Evolutionary conservation across 1,140 invertebrate genomes (phyloP).

Genomic region (Myzus persicae): DNA sequence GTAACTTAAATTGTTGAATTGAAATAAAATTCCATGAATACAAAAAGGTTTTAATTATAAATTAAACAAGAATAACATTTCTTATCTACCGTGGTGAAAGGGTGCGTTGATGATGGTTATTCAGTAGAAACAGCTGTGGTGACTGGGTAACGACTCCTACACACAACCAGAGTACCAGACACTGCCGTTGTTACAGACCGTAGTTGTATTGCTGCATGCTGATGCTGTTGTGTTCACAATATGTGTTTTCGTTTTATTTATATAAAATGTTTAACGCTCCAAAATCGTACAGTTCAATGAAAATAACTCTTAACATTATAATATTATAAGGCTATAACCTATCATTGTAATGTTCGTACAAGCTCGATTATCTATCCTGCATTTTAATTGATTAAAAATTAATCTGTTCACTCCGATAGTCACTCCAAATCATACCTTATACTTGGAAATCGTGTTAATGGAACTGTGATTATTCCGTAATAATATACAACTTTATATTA

Average conservation of each 20-base stretch:
- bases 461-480: constrained; percentile 21
- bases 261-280: constrained; percentile 28
- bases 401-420: background rate
- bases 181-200: background rate
- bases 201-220: background rate
- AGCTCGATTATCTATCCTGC: background rate
- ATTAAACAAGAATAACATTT: constrained; percentile 45
- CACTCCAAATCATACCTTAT: background rate
- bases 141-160: constrained; percentile 42
- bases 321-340: too few species aligned
- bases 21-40: background rate
- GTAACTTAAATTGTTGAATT: background rate
- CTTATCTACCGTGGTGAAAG: constrained; percentile 20
- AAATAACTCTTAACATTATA: background rate
- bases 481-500: background rate
- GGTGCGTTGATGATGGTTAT: constrained; percentile 8
- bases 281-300: background rate
- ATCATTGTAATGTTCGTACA: background rate
- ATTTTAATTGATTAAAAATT: background rate
- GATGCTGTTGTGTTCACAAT: background rate
- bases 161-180: constrained; percentile 42
- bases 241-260: constrained; percentile 44
- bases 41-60: background rate
- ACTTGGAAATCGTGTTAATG: constrained; percentile 14
- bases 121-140: constrained; percentile 42